These are phyloP conservation scores for Lycia hirtaria DNA, from an alignment of 2,888 invertebrate genomes.

Conservation along the genomic window DNA sequence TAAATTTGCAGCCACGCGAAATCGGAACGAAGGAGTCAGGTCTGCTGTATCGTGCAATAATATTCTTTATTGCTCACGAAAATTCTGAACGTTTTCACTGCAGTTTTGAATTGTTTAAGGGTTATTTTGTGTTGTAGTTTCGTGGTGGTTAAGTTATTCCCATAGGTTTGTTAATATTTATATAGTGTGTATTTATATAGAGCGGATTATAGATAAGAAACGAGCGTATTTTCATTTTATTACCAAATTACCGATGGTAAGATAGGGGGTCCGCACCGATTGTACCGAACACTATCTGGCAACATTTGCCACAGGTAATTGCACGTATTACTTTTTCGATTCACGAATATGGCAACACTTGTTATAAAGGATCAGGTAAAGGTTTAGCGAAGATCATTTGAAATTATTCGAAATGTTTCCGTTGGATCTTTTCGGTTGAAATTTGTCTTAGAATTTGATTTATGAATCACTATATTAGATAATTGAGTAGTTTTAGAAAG, in stretches of 20 bases:
- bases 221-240: conserved; percentile 85
- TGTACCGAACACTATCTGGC: conserved; percentile 67
- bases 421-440: not conserved
- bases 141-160: conserved; percentile 42
- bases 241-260: conserved; percentile 85
- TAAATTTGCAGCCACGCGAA: conserved; percentile 82
- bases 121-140: conserved; percentile 35
- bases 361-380: conserved; percentile 29
- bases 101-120: conserved; percentile 46
- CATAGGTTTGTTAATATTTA: conserved; percentile 64
- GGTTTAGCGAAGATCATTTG: conserved; percentile 10
- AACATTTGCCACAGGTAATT: conserved; percentile 79
- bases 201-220: conserved; percentile 80
- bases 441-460: not conserved
- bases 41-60: conserved; percentile 34
- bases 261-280: conserved; percentile 72
- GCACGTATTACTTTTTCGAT: conserved; percentile 69
- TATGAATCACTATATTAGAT: not conserved
- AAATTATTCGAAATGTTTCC: conserved; percentile 11
- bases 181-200: conserved; percentile 80
- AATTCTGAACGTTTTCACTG: conserved; percentile 22
- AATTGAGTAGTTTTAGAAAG: too few relatives aligned
- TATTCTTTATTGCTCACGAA: conserved; percentile 26
- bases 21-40: conserved; percentile 68
- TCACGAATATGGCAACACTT: conserved; percentile 65